phyloP scores from a whole-genome alignment of 2,888 invertebrate species.

The Vanessa cardui region DNA sequence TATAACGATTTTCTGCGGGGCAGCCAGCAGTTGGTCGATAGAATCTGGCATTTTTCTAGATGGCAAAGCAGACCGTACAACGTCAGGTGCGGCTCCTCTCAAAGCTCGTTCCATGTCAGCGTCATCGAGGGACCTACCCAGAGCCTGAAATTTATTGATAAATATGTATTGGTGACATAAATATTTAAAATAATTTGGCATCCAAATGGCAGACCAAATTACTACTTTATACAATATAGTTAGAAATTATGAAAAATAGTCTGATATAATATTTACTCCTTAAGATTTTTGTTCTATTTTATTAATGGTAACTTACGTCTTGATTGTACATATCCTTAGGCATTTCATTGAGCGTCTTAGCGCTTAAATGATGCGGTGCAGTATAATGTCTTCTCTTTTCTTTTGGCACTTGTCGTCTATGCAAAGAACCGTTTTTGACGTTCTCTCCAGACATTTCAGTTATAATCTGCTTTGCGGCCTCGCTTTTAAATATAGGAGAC shows the following conservation, averaged over 20 bases:
- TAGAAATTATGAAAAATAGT: too few species aligned
- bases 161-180: too few species aligned
- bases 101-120: conserved; percentile 93
- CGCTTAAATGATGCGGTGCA: conserved; percentile 89
- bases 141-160: conserved; percentile 50
- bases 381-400: conserved; percentile 94
- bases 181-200: too few species aligned
- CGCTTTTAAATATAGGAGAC: conserved; percentile 93
- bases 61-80: conserved; percentile 91
- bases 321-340: conserved; percentile 74
- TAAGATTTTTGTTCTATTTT: not conserved
- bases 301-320: conserved; percentile 62
- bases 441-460: conserved; percentile 87
- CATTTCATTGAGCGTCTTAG: conserved; percentile 83
- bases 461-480: conserved; percentile 93
- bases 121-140: conserved; percentile 89
- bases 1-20: conserved; percentile 95
- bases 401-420: conserved; percentile 88
- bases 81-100: conserved; percentile 90
- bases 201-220: too few species aligned
- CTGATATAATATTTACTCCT: too few species aligned
- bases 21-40: conserved; percentile 92
- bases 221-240: too few species aligned
- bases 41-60: conserved; percentile 87
- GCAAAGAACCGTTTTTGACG: conserved; percentile 82